Conservation (phyloP, 2,888 invertebrate genomes). For the Tigriopus californicus region DNA sequence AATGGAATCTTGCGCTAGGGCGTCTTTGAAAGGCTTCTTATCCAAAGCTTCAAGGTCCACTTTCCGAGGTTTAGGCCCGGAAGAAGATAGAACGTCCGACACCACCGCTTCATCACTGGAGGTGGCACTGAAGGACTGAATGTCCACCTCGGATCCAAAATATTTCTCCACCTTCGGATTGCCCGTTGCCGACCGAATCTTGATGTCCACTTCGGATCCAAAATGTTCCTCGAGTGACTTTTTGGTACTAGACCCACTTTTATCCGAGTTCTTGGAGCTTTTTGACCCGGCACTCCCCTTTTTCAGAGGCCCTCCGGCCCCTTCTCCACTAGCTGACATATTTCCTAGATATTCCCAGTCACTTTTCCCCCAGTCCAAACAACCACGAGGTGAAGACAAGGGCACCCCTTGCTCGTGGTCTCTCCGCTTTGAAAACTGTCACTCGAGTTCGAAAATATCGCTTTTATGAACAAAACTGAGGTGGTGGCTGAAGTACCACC, state of each 20-base stretch:
- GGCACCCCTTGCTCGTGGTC: too few relatives aligned
- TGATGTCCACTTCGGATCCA: background rate
- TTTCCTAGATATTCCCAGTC: too few relatives aligned
- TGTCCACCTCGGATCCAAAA: background rate
- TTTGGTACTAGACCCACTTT: background rate
- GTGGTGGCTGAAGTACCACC: too few relatives aligned
- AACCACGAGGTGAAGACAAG: too few relatives aligned
- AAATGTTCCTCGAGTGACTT: background rate
- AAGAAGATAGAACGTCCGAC: background rate
- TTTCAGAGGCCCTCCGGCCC: too few relatives aligned
- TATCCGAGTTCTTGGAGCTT: background rate
- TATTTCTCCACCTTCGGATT: background rate
- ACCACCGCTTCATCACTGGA: background rate
- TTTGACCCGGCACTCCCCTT: background rate
- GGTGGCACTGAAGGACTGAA: background rate
- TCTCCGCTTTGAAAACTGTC: too few relatives aligned
- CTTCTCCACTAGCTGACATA: too few relatives aligned
- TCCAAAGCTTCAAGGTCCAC: too few relatives aligned
- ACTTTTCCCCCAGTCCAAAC: too few relatives aligned
- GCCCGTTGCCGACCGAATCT: background rate
- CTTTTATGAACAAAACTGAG: too few relatives aligned
- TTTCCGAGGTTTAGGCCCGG: background rate
- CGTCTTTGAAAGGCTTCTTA: background rate
- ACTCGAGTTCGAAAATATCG: too few relatives aligned
- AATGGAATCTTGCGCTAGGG: background rate